Evolutionary conservation across 2,113 vertebrate species (phyloP).

Genomic region (Campylomormyrus tamandua): DNA sequence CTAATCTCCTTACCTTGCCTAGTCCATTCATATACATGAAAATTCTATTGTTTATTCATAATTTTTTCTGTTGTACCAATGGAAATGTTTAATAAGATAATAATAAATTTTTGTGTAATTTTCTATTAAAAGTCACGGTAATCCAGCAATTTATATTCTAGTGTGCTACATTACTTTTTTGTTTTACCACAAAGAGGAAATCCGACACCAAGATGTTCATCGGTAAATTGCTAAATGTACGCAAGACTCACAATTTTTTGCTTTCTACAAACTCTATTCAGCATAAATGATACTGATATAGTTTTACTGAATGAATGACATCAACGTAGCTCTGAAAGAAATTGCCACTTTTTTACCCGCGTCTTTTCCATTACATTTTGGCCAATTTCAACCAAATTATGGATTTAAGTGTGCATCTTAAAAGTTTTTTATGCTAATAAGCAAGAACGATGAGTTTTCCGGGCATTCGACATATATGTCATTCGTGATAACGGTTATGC

Average conservation of each 20-base stretch:
- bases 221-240: not conserved
- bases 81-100: not conserved
- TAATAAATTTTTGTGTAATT: not conserved
- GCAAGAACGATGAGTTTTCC: not conserved
- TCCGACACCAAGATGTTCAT: not conserved
- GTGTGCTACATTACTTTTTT: not conserved
- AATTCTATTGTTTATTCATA: not conserved
- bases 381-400: not conserved
- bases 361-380: not conserved
- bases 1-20: slow-evolving; percentile 1
- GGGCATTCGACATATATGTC: not conserved
- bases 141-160: not conserved
- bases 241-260: not conserved
- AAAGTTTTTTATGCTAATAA: not conserved
- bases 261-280: not conserved
- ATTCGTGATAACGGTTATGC: slow-evolving; percentile 13
- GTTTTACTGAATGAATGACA: not conserved
- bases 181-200: not conserved
- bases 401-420: not conserved
- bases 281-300: not conserved
- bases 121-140: not conserved
- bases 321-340: not conserved
- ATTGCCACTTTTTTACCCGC: not conserved
- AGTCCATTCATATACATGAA: slow-evolving; percentile 2
- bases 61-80: not conserved